phyloP scores from a whole-genome alignment of 2,888 invertebrate genomes.

The Mesochorus sp. region DNA sequence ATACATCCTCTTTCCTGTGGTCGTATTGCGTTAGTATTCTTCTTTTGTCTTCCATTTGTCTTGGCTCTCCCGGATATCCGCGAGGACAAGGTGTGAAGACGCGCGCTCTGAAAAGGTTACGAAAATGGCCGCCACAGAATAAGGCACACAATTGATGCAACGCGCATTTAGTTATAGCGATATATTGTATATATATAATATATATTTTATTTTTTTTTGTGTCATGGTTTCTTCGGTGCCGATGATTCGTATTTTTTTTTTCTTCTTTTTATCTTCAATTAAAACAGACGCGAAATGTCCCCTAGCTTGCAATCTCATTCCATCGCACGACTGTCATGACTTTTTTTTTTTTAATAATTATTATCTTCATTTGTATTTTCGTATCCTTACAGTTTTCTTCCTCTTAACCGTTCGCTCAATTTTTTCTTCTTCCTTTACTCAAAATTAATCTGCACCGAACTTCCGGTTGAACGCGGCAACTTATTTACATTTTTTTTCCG shows the following conservation, averaged over 20 bases:
- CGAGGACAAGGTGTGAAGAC: conserved; percentile 68
- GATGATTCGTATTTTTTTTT: not conserved
- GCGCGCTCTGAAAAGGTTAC: conserved; percentile 75
- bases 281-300: not conserved
- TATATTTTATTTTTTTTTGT: conserved; percentile 23
- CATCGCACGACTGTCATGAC: not conserved
- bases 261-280: not conserved
- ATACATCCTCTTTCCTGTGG: conserved; percentile 51
- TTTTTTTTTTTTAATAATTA: conserved; percentile 47
- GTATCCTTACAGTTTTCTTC: conserved; percentile 21
- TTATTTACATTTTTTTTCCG: conserved; percentile 62
- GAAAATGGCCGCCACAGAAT: conserved; percentile 81
- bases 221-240: conserved; percentile 4
- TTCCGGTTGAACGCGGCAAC: conserved; percentile 47
- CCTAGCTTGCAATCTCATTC: not conserved
- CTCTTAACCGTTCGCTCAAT: not conserved
- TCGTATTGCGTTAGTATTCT: conserved; percentile 55
- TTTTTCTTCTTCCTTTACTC: not conserved
- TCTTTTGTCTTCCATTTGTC: conserved; percentile 53
- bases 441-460: conserved; percentile 37
- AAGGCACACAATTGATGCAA: conserved; percentile 82
- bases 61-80: conserved; percentile 21
- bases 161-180: conserved; percentile 76
- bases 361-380: conserved; percentile 62
- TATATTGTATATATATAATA: conserved; percentile 66